Conservation (phyloP, 2,797 vertebrate genomes). For the Chaenodraco wilsoni region DNA sequence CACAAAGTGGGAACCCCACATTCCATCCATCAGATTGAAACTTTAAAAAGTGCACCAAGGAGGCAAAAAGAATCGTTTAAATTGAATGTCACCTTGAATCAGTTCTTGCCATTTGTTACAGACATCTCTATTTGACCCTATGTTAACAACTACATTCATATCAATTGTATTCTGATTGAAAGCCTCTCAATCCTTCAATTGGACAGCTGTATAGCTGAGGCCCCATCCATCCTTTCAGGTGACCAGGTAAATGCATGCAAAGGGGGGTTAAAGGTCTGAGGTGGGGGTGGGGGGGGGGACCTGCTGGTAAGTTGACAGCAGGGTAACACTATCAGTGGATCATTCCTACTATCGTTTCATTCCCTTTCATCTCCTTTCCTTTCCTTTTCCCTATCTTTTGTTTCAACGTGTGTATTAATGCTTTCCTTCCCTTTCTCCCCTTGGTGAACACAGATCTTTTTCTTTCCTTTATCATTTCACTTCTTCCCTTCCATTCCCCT, state of each 20-base stretch:
- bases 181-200: constrained; percentile 5
- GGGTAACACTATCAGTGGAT: constrained; percentile 54
- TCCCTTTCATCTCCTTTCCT: not conserved
- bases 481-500: too few species aligned
- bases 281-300: not conserved
- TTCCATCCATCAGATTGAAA: not conserved
- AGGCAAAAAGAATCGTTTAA: not conserved
- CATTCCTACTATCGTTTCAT: constrained; percentile 45
- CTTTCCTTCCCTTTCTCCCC: too few species aligned
- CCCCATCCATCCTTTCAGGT: constrained; percentile 48
- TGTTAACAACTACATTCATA: not conserved
- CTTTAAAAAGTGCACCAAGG: not conserved
- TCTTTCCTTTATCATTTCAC: too few species aligned
- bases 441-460: too few species aligned
- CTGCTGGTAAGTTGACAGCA: constrained; percentile 15
- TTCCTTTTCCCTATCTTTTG: not conserved
- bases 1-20: too few species aligned
- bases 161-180: not conserved
- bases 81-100: not conserved
- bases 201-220: constrained; percentile 7
- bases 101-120: not conserved
- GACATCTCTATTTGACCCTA: not conserved
- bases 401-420: too few species aligned
- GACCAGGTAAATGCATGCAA: constrained; percentile 31
- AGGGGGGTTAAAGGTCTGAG: not conserved